Base-by-base conservation (phyloP, 2,113 vertebrate species). In the Vanacampus margaritifer region DNA sequence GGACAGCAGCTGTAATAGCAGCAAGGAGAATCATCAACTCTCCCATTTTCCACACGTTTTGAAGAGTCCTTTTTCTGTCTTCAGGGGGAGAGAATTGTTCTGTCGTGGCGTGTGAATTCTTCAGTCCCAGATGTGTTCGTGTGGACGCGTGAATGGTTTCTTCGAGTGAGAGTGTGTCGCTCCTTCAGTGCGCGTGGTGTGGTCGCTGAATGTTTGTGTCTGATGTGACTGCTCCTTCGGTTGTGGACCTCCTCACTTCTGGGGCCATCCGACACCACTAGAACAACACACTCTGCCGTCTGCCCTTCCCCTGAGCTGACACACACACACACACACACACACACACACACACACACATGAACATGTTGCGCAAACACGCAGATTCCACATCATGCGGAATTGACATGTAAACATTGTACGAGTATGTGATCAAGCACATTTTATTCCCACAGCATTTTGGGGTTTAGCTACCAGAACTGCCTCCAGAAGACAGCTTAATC, bases 231-330 rank as follows among this genome's bases (percentile, higher is more conserved):
- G 68, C 69, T 82, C 64, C 67, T 39, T 1, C 45, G 75, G 79
- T 78, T 76, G n/a, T 74, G 60, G 75, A 76, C 73, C 73, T 80
- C 79, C 66, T 81, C 73, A 61, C 76, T 56, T 84, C 80, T 73
- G 79, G 72, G 14, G 26, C 73, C 68, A 62, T 43, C 77, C 69
- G 62, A 72, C 83, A 57, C 74, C 81, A 81, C 77, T 91, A 88
- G 86, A 90, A 91, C 85, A 88, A 79, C 84, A 92, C 84, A 83
- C 89, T 90, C 79, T 89, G 89, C 80, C 86, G 85, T 81, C 89
- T 86, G 79, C 71, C 88, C 86, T 88, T 91, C 83, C 89, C 91
- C 80, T 90, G 87, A 81, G 78, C 89, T 91, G 82, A 78, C 46
- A 80, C 65, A 76, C 17, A 69, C n/a, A 80, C 8, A 64, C 23